A percentile compares a stretch with the other conserved stretches of the same genome.
These are phyloP conservation scores for Metridium senile DNA, from an alignment of 92 coral and sea anemone species.

Conservation along the genomic window DNA sequence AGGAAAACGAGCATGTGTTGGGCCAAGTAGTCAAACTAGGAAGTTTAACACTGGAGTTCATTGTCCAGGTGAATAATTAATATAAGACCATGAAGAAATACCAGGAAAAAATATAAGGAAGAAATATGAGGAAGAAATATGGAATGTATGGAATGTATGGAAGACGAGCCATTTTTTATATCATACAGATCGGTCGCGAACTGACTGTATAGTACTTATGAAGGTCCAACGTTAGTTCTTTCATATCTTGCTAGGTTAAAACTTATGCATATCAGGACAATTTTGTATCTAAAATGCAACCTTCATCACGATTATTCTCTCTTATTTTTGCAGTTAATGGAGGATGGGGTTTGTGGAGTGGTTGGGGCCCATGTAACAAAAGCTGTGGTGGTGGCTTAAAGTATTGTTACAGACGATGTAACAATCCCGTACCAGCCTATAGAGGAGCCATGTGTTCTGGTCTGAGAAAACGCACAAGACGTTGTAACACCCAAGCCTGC, in stretches of 20 bases:
- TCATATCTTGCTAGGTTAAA: no score
- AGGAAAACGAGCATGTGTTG: constrained; percentile 34
- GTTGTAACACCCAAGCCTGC: neutral
- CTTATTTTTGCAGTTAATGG: constrained; percentile 8
- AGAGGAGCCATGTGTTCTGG: constrained; percentile 60
- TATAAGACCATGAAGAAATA: no score
- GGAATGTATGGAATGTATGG: no score
- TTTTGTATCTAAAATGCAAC: no score
- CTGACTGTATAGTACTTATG: no score
- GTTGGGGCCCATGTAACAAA: constrained; percentile 66
- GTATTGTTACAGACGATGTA: constrained; percentile 64
- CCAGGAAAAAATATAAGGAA: no score
- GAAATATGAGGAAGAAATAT: no score
- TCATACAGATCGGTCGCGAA: no score
- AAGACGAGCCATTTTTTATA: no score
- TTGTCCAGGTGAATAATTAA: constrained; percentile 14
- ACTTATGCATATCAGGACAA: no score
- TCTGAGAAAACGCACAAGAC: neutral
- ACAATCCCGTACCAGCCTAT: constrained; percentile 59
- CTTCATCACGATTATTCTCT: neutral
- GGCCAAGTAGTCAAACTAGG: constrained; percentile 23
- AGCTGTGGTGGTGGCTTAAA: constrained; percentile 68
- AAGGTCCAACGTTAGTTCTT: no score
- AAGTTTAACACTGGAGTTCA: constrained; percentile 19
- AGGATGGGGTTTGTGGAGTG: constrained; percentile 57